Base-by-base conservation (phyloP, 2,888 invertebrate genomes). In the Caenorhabditis drosophilae region DNA sequence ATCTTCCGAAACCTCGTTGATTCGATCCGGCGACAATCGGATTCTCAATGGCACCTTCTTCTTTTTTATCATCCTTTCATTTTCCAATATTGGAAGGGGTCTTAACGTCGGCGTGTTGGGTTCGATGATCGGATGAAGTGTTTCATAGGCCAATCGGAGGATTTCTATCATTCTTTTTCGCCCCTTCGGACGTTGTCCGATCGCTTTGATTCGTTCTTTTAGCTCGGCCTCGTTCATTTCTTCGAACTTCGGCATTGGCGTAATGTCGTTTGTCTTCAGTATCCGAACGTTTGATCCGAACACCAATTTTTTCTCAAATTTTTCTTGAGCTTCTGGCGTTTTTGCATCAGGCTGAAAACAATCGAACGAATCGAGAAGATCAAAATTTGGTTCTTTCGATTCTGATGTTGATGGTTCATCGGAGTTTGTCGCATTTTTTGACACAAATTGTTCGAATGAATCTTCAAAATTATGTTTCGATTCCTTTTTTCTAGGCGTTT, bases 181-280 rank as follows among this genome's bases (percentile, higher is more conserved):
- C 2, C 77, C 79, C 73, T 74, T 72, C 12, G 79, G 78, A 3
- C 78, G 69, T 42, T 76, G 59, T 25, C 79, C 79, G 38, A 68
- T 70, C n/a, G 48, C 54, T 23, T 63, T 64, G 53, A 80, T 66
- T 38, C 50, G 46, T 22, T 54, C 75, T 54, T 78, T 77, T 46
- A 79, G 27, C 40, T 70, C 59, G 1, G 40, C 50, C 26, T 78
- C 75, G 35, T 68, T 59, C 75, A 77, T 76, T 7, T 25, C 18
- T 12, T 69, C 68, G 22, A 70, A 79, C 12, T 60, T 53, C 1
- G 78, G 79, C 76, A 74, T 73, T 26, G 79, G 79, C 4, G 79
- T 78, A 26, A 79, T 61, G 38, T 68, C 63, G 22, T 45, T 61
- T 7, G 75, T 76, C 52, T 79, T 79, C 41, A 78, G 35, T 22